Conservation (phyloP, 2,113 vertebrate genomes). For the Anguilla rostrata region DNA sequence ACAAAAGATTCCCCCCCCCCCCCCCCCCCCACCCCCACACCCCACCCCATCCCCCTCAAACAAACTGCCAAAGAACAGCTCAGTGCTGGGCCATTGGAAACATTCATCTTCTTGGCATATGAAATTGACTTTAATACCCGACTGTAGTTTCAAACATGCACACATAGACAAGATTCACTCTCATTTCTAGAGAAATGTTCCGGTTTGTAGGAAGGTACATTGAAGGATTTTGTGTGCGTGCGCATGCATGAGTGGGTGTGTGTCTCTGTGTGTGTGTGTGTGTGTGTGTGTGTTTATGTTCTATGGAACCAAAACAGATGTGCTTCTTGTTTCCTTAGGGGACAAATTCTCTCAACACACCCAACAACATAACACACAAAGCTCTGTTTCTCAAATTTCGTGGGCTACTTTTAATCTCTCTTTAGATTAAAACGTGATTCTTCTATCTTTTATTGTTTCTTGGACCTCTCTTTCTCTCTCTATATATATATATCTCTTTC, state of each 20-base stretch:
- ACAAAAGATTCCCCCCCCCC: conserved; percentile 13
- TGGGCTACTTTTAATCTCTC: not conserved
- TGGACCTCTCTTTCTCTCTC: not conserved
- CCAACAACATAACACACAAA: not conserved
- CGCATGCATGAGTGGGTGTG: conserved; percentile 12
- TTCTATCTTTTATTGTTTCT: not conserved
- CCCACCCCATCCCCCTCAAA: not conserved
- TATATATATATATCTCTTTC: not conserved
- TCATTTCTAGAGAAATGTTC: conserved; percentile 35
- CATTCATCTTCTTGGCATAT: conserved; percentile 31
- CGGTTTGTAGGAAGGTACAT: conserved; percentile 51
- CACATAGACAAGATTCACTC: conserved; percentile 6
- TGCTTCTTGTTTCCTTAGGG: conserved; percentile 59
- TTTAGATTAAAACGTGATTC: not conserved
- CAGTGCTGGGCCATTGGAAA: conserved; percentile 49
- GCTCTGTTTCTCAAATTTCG: not conserved
- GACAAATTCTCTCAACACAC: conserved; percentile 33
- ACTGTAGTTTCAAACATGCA: conserved; percentile 47
- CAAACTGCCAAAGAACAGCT: not conserved
- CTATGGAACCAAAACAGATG: conserved; percentile 66
- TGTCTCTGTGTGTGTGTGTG: conserved; percentile 33
- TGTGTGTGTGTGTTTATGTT: conserved; percentile 29
- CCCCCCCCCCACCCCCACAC: not conserved
- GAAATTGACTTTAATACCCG: conserved; percentile 38
- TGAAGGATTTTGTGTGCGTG: conserved; percentile 27